phyloP scores from a whole-genome alignment of 2,888 invertebrate species.

The Panopea generosa region DNA sequence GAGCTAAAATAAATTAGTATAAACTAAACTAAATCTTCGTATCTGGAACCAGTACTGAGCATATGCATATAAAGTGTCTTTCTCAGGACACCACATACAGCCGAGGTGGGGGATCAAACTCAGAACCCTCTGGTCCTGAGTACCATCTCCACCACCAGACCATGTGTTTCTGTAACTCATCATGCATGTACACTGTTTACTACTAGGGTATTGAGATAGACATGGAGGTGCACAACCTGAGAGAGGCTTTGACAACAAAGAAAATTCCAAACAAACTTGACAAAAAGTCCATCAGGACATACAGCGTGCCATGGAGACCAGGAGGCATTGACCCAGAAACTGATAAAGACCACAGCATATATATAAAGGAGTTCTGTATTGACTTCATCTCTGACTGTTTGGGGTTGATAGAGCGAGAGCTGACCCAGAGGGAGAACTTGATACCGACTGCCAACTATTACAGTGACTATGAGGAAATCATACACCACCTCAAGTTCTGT shows the following conservation, averaged over 20 bases:
- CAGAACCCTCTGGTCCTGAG: no score
- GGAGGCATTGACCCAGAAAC: constrained; percentile 72
- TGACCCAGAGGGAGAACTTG: constrained; percentile 47
- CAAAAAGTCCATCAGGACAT: constrained; percentile 42
- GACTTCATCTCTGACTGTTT: constrained; percentile 69
- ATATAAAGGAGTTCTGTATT: constrained; percentile 73
- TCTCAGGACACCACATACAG: no score
- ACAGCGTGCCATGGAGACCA: constrained; percentile 65
- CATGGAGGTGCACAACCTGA: constrained; percentile 60
- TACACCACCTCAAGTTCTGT: constrained; percentile 81
- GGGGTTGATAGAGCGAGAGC: constrained; percentile 65
- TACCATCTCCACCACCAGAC: no score
- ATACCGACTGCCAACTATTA: constrained; percentile 74
- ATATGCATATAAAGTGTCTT: no score
- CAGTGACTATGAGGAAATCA: constrained; percentile 74
- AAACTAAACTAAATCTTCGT: no score
- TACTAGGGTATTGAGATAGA: constrained; percentile 66
- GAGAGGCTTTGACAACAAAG: constrained; percentile 50
- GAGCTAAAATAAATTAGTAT: no score
- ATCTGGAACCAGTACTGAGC: no score
- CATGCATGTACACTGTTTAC: no score
- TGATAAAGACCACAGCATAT: constrained; percentile 67
- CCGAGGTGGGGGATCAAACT: no score
- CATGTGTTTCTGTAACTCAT: no score
- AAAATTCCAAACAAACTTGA: constrained; percentile 59